Conservation (phyloP, 2,888 invertebrate species). For the Campopleginae sp. region DNA sequence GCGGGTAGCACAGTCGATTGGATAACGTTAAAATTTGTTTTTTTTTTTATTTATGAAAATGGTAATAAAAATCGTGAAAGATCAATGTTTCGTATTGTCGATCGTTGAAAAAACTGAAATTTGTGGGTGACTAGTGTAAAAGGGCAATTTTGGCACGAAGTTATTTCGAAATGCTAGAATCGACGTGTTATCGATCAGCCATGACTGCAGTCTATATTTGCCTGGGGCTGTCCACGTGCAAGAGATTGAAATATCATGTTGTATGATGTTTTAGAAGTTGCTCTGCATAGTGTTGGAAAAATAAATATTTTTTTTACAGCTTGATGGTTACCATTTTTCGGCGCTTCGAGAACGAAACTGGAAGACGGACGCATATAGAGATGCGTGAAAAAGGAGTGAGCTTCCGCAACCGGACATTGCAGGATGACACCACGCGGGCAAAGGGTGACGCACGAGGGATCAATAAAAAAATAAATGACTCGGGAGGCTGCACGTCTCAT, state of each 20-base stretch:
- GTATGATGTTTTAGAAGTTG: not conserved
- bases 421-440: not conserved
- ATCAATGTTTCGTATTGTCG: not conserved
- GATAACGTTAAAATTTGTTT: not conserved
- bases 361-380: not conserved
- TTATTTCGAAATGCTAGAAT: not conserved
- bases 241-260: not conserved
- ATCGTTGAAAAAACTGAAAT: not conserved
- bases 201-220: conserved; percentile 1
- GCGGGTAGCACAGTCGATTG: not conserved
- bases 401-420: conserved; percentile 10
- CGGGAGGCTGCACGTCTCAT: conserved; percentile 19
- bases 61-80: not conserved
- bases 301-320: not conserved
- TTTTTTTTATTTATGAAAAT: not conserved
- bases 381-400: not conserved
- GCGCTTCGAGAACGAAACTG: not conserved
- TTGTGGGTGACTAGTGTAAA: not conserved
- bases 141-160: not conserved
- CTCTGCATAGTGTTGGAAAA: conserved; percentile 4
- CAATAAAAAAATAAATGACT: conserved; percentile 7
- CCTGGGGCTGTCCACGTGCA: not conserved
- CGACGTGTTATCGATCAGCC: not conserved
- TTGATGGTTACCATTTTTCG: not conserved
- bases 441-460: conserved; percentile 23